Percentiles rank a stretch among this genome's conserved stretches.
Evolutionary conservation across 2,888 invertebrate species (phyloP).

Genomic region (Acanthococcus lagerstroemiae): DNA sequence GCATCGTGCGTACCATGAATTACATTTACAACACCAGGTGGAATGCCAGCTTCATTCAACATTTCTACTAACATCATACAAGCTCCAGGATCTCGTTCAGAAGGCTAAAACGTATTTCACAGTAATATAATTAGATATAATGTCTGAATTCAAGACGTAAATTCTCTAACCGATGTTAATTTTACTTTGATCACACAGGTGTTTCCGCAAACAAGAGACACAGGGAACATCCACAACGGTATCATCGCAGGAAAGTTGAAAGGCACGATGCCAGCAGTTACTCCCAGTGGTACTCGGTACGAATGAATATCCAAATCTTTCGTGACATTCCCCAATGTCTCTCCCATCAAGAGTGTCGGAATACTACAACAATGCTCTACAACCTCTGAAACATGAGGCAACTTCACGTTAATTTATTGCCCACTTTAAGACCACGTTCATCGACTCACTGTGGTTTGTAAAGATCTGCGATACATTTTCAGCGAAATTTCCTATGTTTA

Average conservation of each 20-base stretch:
- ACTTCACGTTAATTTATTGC: not conserved
- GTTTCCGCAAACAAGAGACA: slow-evolving; percentile 83
- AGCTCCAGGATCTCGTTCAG: slow-evolving; percentile 95
- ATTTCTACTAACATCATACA: slow-evolving; percentile 90
- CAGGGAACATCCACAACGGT: slow-evolving; percentile 90
- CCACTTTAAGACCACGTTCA: too few relatives aligned
- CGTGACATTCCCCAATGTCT: slow-evolving; percentile 69
- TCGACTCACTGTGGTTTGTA: too few relatives aligned
- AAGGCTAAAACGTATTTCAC: slow-evolving; percentile 52
- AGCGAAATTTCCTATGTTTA: too few relatives aligned
- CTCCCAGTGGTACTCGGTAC: slow-evolving; percentile 83
- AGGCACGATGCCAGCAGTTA: slow-evolving; percentile 90
- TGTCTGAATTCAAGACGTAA: not conserved
- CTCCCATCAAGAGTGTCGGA: slow-evolving; percentile 84
- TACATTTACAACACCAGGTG: slow-evolving; percentile 90
- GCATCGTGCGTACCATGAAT: slow-evolving; percentile 92
- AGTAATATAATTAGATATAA: not conserved
- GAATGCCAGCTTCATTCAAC: slow-evolving; percentile 86
- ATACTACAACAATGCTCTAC: slow-evolving; percentile 95
- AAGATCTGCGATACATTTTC: too few relatives aligned
- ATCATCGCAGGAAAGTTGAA: slow-evolving; percentile 99
- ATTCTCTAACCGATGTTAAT: not conserved
- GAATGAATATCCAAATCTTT: slow-evolving; percentile 96
- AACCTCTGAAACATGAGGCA: slow-evolving; percentile 56
- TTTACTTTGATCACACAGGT: slow-evolving; percentile 70